Evolutionary conservation across 2,113 vertebrate genomes (phyloP).

Genomic region (Pachypanchax playfairii): DNA sequence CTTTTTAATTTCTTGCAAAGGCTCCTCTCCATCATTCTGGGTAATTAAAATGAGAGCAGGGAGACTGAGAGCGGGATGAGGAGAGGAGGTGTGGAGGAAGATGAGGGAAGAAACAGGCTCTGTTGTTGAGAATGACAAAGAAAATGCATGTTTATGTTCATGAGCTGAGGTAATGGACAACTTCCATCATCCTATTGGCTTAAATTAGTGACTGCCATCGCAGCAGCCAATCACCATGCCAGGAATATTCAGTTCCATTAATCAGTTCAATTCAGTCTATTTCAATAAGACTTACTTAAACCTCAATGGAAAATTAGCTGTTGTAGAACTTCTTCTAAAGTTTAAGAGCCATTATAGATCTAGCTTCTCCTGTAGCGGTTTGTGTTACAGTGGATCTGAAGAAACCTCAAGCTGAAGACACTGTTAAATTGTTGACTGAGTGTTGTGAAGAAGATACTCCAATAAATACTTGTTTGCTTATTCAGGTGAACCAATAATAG

Average conservation of each 20-base stretch:
- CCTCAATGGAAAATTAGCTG: too few species aligned
- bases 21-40: slow-evolving; percentile 77
- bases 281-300: too few species aligned
- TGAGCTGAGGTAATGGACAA: slow-evolving; percentile 31
- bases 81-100: slow-evolving; percentile 32
- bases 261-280: too few species aligned
- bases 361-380: too few species aligned
- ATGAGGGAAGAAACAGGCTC: background rate
- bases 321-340: too few species aligned
- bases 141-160: background rate
- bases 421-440: too few species aligned
- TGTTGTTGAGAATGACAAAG: background rate
- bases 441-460: too few species aligned
- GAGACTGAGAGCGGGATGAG: slow-evolving; percentile 73
- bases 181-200: slow-evolving; percentile 64
- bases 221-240: slow-evolving; percentile 31
- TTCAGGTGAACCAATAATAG: too few species aligned
- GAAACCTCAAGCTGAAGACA: too few species aligned
- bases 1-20: slow-evolving; percentile 75
- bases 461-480: too few species aligned
- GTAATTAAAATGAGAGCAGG: slow-evolving; percentile 83
- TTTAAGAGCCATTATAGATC: too few species aligned
- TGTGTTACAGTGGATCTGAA: too few species aligned
- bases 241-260: background rate
- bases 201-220: slow-evolving; percentile 20